Evolutionary conservation across 2,888 invertebrate species (phyloP), one percentile per base, ranked within the genome.

Genomic region (Blera fallax): DNA sequence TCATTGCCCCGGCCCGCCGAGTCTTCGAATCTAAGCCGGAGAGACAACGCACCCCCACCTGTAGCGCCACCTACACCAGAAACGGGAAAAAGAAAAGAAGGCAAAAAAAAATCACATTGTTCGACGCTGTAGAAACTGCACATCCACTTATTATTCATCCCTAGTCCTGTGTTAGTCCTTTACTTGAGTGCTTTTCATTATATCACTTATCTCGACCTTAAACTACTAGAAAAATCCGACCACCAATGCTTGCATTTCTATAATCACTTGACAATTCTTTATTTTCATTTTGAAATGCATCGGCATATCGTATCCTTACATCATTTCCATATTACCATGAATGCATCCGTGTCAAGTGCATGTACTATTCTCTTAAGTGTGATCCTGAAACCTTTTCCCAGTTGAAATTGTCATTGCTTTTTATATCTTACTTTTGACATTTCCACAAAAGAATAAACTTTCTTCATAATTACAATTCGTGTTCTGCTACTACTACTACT

Each of bases 401-500:
- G 40, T 37, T 43, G 45, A 32, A 45, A 18, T 58, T 32, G 18
- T 48, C 32, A 14, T 16, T 16, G 4, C 10, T 4, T 24, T n/a
- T 37, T 50, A 32, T 34, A 16, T 34, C 14, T 32, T 34, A 34
- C 34, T 18, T 34, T 43, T 32, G 43, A 54, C 18, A 27, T 54
- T 54, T 7, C n/a, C 7, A 14, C 48, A 29, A 60, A 32, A 32
- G 16, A 45, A 18, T 24, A 29, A 43, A 29, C 29, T 60, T 52
- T 77, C 60, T 40, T 21, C 18, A 29, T 77, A 50, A 77, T 60
- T 60, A 77, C 67, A 69, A 69, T 50, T 69, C 52, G 43, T 16
- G 45, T 45, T n/a, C n/a, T n/a, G n/a, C 32, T 3, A 24, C 50
- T 32, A 32, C 32, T 3, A 16, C 37, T 32, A 32, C 14, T 24